These are phyloP conservation scores for Tanytarsus gracilentus DNA, from an alignment of 2,888 invertebrate species.

Conservation along the genomic window DNA sequence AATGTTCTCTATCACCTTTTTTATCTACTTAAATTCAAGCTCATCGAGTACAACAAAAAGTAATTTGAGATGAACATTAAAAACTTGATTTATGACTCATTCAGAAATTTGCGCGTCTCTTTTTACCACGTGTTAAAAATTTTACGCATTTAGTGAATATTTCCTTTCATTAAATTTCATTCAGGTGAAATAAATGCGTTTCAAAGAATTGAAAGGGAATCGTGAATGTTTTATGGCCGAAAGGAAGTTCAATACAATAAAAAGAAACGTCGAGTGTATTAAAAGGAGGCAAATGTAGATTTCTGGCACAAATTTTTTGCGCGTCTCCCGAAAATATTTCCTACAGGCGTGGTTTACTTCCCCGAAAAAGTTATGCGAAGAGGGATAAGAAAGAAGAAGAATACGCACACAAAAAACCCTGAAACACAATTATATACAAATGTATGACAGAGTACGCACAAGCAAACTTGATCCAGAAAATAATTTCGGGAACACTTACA, in stretches of 20 bases:
- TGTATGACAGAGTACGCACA: slow-evolving; percentile 5
- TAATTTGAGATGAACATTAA: too few species aligned
- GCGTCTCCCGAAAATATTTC: not conserved
- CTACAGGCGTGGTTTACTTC: slow-evolving; percentile 20
- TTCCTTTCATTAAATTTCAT: not conserved
- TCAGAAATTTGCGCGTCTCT: slow-evolving; percentile 12
- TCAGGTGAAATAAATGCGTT: slow-evolving; percentile 22
- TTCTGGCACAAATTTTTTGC: too few species aligned
- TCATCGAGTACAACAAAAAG: too few species aligned
- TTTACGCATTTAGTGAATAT: not conserved
- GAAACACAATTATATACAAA: slow-evolving; percentile 12
- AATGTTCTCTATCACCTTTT: too few species aligned
- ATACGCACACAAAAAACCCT: slow-evolving; percentile 14
- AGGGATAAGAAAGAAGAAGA: not conserved
- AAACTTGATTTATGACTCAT: slow-evolving; percentile 10
- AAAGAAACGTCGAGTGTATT: not conserved
- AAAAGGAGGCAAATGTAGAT: slow-evolving; percentile 4
- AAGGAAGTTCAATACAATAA: not conserved
- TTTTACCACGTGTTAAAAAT: not conserved
- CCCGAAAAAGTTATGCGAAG: slow-evolving; percentile 11
- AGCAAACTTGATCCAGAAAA: not conserved
- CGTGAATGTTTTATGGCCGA: not conserved
- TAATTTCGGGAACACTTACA: not conserved
- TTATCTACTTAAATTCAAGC: too few species aligned
- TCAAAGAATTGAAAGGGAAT: not conserved